phyloP scores from a whole-genome alignment of 2,888 invertebrate species.

The Microctonus aethiopoides region DNA sequence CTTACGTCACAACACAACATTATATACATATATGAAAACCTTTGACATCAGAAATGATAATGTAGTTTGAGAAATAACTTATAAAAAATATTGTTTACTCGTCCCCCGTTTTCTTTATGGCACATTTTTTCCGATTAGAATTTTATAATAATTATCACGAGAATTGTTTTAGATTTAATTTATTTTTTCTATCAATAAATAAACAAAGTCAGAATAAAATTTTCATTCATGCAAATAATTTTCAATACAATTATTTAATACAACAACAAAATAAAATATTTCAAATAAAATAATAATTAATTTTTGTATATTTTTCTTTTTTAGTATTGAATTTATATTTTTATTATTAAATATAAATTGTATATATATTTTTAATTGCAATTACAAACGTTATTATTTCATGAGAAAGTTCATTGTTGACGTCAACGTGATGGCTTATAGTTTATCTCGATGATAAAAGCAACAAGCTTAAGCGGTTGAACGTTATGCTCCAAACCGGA shows the following conservation, averaged over 20 bases:
- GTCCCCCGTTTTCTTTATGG: not conserved
- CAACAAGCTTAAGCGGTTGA: slow-evolving; percentile 33
- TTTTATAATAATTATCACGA: too few relatives aligned
- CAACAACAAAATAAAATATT: too few relatives aligned
- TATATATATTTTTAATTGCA: not conserved
- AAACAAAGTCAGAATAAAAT: too few relatives aligned
- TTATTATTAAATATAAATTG: too few relatives aligned
- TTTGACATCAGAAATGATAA: not conserved
- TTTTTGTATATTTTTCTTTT: too few relatives aligned
- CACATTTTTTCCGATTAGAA: not conserved
- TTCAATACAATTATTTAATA: too few relatives aligned
- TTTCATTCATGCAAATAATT: too few relatives aligned
- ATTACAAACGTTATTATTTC: not conserved
- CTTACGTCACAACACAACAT: not conserved
- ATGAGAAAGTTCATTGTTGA: not conserved
- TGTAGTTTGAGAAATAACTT: slow-evolving; percentile 25
- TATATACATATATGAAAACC: not conserved
- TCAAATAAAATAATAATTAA: too few relatives aligned
- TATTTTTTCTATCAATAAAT: too few relatives aligned
- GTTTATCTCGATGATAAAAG: not conserved
- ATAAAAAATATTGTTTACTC: slow-evolving; percentile 12
- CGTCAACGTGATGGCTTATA: not conserved
- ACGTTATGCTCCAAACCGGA: slow-evolving; percentile 39
- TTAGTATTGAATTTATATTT: not conserved
- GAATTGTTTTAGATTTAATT: not conserved